Percentiles rank a stretch among this genome's conserved stretches.
These are phyloP conservation scores for Himalopsyche kuldschensis DNA, from an alignment of 2,888 invertebrate species.

Conservation along the genomic window DNA sequence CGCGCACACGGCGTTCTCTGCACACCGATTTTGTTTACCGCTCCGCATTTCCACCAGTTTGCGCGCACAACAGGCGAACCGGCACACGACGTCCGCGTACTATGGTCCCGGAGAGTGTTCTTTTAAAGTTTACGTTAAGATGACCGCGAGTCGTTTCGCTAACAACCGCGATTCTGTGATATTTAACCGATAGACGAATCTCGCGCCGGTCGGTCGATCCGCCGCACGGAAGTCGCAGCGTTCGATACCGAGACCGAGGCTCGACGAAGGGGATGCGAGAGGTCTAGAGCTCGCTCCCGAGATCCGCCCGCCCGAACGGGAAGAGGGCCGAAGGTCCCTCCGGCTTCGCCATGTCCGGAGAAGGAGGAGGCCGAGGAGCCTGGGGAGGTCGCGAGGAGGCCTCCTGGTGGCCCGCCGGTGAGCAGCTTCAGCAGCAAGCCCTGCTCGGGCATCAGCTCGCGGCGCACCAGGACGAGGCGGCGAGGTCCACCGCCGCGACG, in stretches of 20 bases:
- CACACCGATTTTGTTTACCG: slow-evolving; percentile 23
- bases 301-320: slow-evolving; percentile 13
- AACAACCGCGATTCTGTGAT: slow-evolving; percentile 15
- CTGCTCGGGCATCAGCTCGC: slow-evolving; percentile 47
- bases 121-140: slow-evolving; percentile 22
- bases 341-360: slow-evolving; percentile 19
- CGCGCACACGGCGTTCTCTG: slow-evolving; percentile 16
- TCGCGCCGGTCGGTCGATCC: slow-evolving; percentile 5
- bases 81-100: slow-evolving; percentile 8
- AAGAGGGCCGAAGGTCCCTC: neutral
- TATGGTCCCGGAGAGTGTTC: slow-evolving; percentile 13
- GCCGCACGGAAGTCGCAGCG: neutral
- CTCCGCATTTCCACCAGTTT: slow-evolving; percentile 16
- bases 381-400: slow-evolving; percentile 58
- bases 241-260: neutral
- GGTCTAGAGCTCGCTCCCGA: neutral
- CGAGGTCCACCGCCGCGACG: slow-evolving; percentile 52
- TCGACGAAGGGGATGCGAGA: neutral
- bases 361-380: slow-evolving; percentile 42
- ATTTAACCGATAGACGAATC: neutral
- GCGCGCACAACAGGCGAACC: neutral
- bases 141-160: slow-evolving; percentile 33
- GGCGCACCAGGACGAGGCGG: slow-evolving; percentile 39
- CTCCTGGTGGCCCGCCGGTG: slow-evolving; percentile 60
- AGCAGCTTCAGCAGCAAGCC: slow-evolving; percentile 53